Evolutionary conservation across 2,797 vertebrate genomes (phyloP).

Genomic region (Sebastes diploproa): DNA sequence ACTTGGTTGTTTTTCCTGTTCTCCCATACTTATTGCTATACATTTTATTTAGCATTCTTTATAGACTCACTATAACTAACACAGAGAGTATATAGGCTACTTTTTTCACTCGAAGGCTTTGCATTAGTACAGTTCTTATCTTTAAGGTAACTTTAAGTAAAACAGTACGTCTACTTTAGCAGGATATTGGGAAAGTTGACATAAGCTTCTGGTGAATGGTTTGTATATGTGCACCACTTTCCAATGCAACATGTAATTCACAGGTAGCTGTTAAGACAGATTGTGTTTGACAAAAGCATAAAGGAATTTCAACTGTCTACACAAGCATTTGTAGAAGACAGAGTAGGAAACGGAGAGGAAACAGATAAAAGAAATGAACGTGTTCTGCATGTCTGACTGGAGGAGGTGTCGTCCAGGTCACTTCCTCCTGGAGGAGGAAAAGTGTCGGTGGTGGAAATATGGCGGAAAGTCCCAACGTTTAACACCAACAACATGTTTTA

Average conservation of each 20-base stretch:
- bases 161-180: no score
- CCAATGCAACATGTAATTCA: neutral
- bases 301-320: neutral
- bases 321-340: neutral
- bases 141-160: no score
- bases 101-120: accelerated
- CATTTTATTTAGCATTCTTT: no score
- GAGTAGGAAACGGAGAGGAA: neutral
- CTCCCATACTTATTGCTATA: no score
- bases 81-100: no score
- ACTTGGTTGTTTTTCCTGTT: no score
- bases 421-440: constrained; percentile 41
- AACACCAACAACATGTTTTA: neutral
- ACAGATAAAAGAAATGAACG: neutral
- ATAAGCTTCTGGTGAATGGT: neutral
- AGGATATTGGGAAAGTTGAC: no score
- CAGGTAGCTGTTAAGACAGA: neutral
- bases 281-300: neutral
- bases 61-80: no score
- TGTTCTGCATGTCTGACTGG: neutral
- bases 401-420: constrained; percentile 33
- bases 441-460: neutral
- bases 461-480: neutral
- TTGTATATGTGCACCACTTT: neutral
- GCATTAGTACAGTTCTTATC: no score